These are phyloP conservation scores for Gobionotothen gibberifrons DNA, from an alignment of 2,797 vertebrate species.

Conservation along the genomic window DNA sequence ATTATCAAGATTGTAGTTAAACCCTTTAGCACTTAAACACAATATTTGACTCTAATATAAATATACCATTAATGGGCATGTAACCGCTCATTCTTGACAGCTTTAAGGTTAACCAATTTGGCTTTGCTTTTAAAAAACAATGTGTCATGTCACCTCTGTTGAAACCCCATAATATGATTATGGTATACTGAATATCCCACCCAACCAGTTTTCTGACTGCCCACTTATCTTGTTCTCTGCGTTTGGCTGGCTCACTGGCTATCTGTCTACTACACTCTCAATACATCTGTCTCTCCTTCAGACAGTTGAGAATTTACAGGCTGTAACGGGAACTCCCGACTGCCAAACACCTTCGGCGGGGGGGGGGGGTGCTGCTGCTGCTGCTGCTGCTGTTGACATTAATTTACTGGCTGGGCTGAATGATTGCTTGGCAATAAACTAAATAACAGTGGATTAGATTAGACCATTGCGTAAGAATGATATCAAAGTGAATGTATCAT, in stretches of 20 bases:
- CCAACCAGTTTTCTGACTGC: neutral
- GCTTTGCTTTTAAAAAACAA: neutral
- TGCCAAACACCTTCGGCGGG: constrained; percentile 32
- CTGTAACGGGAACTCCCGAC: constrained; percentile 29
- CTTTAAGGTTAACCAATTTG: neutral
- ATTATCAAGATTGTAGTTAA: neutral
- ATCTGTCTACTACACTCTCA: constrained; percentile 11
- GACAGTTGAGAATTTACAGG: constrained; percentile 20
- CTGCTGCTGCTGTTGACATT: constrained; percentile 10
- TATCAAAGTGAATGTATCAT: constrained; percentile 8
- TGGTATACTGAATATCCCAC: constrained; percentile 1
- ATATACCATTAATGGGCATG: neutral
- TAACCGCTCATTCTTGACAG: neutral
- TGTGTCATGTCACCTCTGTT: constrained; percentile 4
- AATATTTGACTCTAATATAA: neutral
- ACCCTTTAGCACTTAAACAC: neutral
- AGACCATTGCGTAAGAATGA: constrained; percentile 4
- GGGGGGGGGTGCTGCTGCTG: neutral
- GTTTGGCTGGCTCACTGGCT: constrained; percentile 1
- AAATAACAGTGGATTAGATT: constrained; percentile 29
- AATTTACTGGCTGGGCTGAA: constrained; percentile 37
- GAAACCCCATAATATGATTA: neutral
- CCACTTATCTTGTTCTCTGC: neutral
- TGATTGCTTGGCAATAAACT: constrained; percentile 25
- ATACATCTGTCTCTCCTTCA: constrained; percentile 1